phyloP scores from a whole-genome alignment of 2,113 vertebrate species.

The Tylochromis polylepis region DNA sequence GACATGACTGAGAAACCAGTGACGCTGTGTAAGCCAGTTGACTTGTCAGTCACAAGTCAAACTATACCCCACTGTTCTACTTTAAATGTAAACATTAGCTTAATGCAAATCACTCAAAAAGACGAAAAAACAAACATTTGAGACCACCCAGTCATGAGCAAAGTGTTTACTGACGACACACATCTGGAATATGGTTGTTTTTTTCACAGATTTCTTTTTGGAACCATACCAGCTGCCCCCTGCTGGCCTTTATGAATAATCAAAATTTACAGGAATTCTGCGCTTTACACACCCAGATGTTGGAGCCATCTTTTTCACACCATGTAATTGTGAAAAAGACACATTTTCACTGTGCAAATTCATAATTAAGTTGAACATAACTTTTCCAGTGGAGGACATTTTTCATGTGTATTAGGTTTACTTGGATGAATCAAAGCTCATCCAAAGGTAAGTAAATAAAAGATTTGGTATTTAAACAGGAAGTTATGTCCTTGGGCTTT shows the following conservation, averaged over 20 bases:
- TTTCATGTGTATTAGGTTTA: neutral
- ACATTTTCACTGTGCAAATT: neutral
- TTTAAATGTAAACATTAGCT: neutral
- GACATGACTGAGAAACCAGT: neutral
- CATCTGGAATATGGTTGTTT: neutral
- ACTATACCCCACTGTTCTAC: fast-evolving
- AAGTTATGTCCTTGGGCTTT: neutral
- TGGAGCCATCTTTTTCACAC: neutral
- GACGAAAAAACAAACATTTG: neutral
- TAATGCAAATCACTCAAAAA: neutral
- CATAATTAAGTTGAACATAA: neutral
- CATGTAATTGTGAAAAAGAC: neutral
- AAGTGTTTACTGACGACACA: neutral
- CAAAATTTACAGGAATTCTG: neutral
- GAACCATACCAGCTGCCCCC: neutral
- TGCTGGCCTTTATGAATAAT: neutral
- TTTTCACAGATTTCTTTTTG: neutral
- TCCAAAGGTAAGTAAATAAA: neutral
- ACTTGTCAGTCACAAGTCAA: neutral
- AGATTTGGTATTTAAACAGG: neutral
- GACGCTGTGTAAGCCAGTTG: neutral
- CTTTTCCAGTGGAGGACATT: neutral
- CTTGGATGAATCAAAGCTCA: neutral
- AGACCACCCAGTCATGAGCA: neutral
- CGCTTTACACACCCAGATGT: neutral